Base-by-base conservation (phyloP, 1,140 invertebrate genomes). In the Calephelis nemesis region DNA sequence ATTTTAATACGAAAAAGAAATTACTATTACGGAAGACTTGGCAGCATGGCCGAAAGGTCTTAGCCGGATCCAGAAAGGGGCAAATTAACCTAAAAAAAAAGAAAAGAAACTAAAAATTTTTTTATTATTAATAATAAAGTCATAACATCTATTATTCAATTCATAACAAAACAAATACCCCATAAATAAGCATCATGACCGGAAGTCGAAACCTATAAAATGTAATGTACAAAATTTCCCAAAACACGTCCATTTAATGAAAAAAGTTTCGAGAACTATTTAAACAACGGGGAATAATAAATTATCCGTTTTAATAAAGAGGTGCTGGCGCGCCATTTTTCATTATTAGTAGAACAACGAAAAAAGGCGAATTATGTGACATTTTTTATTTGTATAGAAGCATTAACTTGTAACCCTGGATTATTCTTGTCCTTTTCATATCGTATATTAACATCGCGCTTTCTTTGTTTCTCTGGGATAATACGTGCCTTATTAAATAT, bases 281-380 rank as follows among this genome's bases (percentile, higher is more conserved):
- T 58, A 58, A 58, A 39, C 54, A 58, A 58, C 19, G 54, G 30
- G 30, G 54, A 11, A 58, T 58, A 58, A 58, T 58, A 58, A 58
- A 58, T 58, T 58, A 30, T 39, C 63, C 42, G n/a, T 45, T 60
- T 58, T 60, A 69, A 58, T 67, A 60, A 65, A 69, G 64, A 69
- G 68, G 42, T 58, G 63, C 48, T 58, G 9, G 47, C 40, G 62
- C 30, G 15, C 50, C 68, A 69, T 69, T 65, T 45, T 58, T 76
- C 74, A 60, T 66, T 52, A 62, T 69, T 68, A 76, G 68, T 65
- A 72, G 70, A 68, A 72, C 58, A 50, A 19, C 52, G 52, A 19
- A 54, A 54, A 54, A 54, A 54, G 52, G 52, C 52, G 15, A 54
- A 54, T 19, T 58, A 39, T 58, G 54, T 40, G 30, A 58, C 19